phyloP scores from a whole-genome alignment of 2,113 vertebrate species.

The Neogobius melanostomus region DNA sequence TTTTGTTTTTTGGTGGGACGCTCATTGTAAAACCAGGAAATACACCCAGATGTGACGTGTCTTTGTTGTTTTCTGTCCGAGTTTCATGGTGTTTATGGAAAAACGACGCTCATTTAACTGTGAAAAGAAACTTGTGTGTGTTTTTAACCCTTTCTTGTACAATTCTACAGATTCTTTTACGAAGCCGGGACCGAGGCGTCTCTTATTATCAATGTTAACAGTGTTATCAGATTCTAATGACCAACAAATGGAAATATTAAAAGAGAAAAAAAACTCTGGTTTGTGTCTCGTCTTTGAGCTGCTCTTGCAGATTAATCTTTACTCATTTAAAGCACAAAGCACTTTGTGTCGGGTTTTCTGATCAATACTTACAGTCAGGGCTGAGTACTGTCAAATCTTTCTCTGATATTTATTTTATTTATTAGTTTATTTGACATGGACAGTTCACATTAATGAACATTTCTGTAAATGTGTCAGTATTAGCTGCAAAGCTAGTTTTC shows the following conservation, averaged over 20 bases:
- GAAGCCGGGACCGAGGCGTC: constrained; percentile 94
- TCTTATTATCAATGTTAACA: constrained; percentile 99
- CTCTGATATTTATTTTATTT: no score
- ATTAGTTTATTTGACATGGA: no score
- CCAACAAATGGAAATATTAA: constrained; percentile 98
- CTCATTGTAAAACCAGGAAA: constrained; percentile 85
- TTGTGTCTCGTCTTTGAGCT: constrained; percentile 87
- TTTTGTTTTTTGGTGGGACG: constrained; percentile 4
- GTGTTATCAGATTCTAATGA: constrained; percentile 98
- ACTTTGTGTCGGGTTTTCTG: no score
- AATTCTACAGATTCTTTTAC: constrained; percentile 99
- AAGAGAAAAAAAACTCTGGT: constrained; percentile 78
- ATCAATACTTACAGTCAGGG: no score
- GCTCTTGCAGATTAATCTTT: no score
- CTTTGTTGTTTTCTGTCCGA: constrained; percentile 94
- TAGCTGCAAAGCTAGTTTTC: no score
- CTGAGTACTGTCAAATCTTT: no score
- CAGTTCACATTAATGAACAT: no score
- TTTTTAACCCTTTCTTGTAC: constrained; percentile 99
- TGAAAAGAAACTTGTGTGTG: constrained; percentile 98
- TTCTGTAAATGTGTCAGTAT: no score
- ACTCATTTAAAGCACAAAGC: no score
- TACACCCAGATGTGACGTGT: constrained; percentile 96
- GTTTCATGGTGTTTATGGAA: constrained; percentile 95
- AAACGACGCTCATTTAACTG: constrained; percentile 97